phyloP scores from a whole-genome alignment of 2,888 invertebrate genomes.

The Biston betularia region DNA sequence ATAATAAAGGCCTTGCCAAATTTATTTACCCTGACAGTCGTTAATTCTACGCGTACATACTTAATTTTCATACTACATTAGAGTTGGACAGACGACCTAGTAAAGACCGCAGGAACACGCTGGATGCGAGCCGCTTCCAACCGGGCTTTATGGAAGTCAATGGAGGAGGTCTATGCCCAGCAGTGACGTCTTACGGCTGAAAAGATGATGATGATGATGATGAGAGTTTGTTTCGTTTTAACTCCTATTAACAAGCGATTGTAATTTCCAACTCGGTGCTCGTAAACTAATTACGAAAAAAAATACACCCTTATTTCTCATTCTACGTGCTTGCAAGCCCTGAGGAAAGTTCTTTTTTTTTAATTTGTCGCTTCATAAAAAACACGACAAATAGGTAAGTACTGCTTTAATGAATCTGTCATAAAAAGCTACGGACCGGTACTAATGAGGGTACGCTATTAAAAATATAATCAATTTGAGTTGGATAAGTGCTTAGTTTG shows the following conservation, averaged over 20 bases:
- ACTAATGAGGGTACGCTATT: constrained; percentile 69
- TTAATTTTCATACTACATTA: too few relatives aligned
- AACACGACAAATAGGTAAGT: constrained; percentile 60
- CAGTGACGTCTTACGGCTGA: too few relatives aligned
- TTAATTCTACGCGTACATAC: too few relatives aligned
- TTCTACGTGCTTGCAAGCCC: constrained; percentile 33
- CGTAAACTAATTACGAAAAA: constrained; percentile 69
- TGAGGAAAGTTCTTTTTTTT: constrained; percentile 47
- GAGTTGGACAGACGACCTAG: too few relatives aligned
- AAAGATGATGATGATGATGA: too few relatives aligned
- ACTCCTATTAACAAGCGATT: constrained; percentile 37
- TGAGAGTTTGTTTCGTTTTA: too few relatives aligned
- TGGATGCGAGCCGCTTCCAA: too few relatives aligned
- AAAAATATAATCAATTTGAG: constrained; percentile 62
- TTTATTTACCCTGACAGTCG: too few relatives aligned
- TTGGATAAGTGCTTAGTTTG: constrained; percentile 39
- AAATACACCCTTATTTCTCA: constrained; percentile 54
- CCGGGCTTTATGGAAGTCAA: too few relatives aligned
- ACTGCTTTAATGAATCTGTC: constrained; percentile 64
- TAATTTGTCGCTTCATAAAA: constrained; percentile 66
- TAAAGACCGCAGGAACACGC: too few relatives aligned
- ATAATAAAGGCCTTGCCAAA: too few relatives aligned
- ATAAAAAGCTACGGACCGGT: constrained; percentile 66
- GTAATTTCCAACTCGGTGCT: constrained; percentile 64
- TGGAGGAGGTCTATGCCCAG: too few relatives aligned